Base-by-base conservation (phyloP, 35 echinoderm and acorn worm species). In the Anneissia japonica region DNA sequence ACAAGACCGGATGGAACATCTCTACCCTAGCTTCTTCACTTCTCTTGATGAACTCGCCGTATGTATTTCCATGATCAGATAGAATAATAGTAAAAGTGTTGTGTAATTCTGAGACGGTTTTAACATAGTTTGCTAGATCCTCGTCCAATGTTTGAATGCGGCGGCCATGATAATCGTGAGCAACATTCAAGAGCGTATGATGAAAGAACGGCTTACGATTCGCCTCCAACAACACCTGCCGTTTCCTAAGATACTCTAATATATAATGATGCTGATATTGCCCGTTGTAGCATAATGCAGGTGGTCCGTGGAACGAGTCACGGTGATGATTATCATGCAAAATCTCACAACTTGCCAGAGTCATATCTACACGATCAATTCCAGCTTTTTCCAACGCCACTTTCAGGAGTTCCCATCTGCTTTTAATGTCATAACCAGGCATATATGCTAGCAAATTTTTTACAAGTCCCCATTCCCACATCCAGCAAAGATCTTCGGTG, bases 31-130 rank as follows among this genome's bases (percentile, higher is more conserved):
- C 95, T 85, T 97, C 91, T 19, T 74, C 88, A 2, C 85, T 81
- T 87, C 74, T 34, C 23, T 86, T 41, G 13, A 90, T 87, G 83
- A 84, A 97, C 46, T 87, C 46, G 3, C 91, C 91, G 39, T 93
- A 93, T 0, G 95, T 83, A 46, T 97, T 97, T 3, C 95, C 95
- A 80, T 97, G 95, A 85, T 97, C 95, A 0, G 95, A 86, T 34
- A 93, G 81, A 17, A 93, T 72, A 0, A 97, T 82, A 11, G 95
- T 97, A 12, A 97, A 32, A 10, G 88, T 97, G 78, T 93, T 86
- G 1, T 83, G 38, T 36, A 86, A 77, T 30, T 88, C 31, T 31
- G 91, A 85, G 0, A 84, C 28, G 26, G 74, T 88, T 38, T 84
- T 75, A 5, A 97, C 46, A 46, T 97, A 97, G 17, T 88, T 86